Conservation (phyloP, 2,797 vertebrate genomes). For the Eptatretus atami region DNA sequence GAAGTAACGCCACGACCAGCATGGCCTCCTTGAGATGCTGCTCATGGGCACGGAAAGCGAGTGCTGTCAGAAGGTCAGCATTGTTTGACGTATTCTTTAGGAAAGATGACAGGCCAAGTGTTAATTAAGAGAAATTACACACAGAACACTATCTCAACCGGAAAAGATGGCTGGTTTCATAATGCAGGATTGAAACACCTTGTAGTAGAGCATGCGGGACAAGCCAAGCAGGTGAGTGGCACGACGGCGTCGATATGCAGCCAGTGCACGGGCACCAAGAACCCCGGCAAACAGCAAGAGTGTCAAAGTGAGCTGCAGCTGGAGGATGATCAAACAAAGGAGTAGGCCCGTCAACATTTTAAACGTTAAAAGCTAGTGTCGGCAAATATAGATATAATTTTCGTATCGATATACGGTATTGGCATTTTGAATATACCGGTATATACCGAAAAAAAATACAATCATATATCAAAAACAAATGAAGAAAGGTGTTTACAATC, state of each 20-base stretch:
- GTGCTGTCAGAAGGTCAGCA: slow-evolving; percentile 15
- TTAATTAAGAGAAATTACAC: no score
- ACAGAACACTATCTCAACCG: no score
- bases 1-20: slow-evolving; percentile 9
- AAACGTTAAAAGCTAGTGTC: no score
- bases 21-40: slow-evolving; percentile 18
- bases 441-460: no score
- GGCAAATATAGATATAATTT: no score
- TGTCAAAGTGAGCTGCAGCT: not conserved
- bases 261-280: not conserved
- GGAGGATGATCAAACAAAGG: not conserved
- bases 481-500: no score
- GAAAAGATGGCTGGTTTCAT: no score
- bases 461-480: no score
- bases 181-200: not conserved
- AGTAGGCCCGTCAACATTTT: no score
- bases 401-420: no score
- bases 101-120: no score
- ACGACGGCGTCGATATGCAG: not conserved
- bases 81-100: slow-evolving; percentile 18
- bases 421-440: no score
- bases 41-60: slow-evolving; percentile 15
- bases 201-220: slow-evolving; percentile 5
- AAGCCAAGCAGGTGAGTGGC: not conserved
- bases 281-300: not conserved